Conservation (phyloP, 1,140 invertebrate species). For the Pogonomyrmex barbatus region DNA sequence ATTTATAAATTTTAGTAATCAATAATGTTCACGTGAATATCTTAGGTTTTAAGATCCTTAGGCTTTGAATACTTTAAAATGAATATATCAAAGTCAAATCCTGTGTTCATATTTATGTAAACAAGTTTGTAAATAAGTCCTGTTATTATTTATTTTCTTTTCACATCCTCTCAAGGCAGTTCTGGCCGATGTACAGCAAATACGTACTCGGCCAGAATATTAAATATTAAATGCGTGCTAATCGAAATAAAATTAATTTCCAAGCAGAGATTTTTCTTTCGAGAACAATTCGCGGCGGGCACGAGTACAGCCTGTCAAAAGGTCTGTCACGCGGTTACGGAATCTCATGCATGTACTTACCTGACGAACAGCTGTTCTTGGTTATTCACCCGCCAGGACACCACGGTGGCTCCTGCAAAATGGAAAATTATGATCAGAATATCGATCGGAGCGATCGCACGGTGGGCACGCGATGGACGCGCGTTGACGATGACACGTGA, state of each 20-base stretch:
- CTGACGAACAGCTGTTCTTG: constrained; percentile 97
- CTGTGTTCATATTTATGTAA: no score
- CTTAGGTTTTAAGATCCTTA: background rate
- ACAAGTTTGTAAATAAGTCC: background rate
- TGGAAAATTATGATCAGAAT: constrained; percentile 66
- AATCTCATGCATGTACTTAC: constrained; percentile 86
- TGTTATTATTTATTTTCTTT: no score
- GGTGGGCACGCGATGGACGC: background rate
- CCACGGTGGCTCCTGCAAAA: constrained; percentile 95
- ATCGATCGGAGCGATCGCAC: constrained; percentile 1
- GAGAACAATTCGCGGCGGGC: no score
- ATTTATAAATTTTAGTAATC: no score
- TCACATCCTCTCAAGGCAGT: no score
- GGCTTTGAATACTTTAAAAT: background rate
- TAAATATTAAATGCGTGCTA: no score
- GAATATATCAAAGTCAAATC: background rate
- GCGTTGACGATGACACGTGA: constrained; percentile 26
- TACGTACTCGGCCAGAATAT: no score
- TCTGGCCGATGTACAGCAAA: no score
- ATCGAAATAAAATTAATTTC: no score
- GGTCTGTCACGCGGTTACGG: background rate
- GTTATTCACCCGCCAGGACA: constrained; percentile 97
- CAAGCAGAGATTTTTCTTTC: no score
- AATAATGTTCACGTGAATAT: background rate
- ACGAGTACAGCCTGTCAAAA: background rate